phyloP scores from a whole-genome alignment of 92 coral and sea anemone genomes.

The Scolanthus callimorphus region DNA sequence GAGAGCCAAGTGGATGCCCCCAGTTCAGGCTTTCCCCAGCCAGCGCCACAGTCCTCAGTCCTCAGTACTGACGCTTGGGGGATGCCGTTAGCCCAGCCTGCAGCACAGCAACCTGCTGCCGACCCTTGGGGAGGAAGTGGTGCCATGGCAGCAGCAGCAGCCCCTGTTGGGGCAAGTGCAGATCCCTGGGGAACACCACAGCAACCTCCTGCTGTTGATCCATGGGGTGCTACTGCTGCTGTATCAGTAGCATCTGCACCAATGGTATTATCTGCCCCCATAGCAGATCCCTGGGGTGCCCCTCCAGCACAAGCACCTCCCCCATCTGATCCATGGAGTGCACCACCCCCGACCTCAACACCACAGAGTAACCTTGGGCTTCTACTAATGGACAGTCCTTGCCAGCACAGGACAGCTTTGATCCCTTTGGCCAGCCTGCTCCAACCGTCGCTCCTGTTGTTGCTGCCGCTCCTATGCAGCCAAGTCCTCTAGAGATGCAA shows the following conservation, averaged over 20 bases:
- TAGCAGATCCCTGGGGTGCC: constrained; percentile 58
- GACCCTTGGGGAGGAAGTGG: constrained; percentile 80
- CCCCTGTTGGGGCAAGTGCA: constrained; percentile 18
- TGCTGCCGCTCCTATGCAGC: constrained; percentile 13
- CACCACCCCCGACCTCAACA: constrained; percentile 27
- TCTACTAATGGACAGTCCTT: constrained; percentile 35
- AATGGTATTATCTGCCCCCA: constrained; percentile 24
- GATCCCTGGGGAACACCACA: constrained; percentile 76
- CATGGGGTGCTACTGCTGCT: constrained; percentile 40
- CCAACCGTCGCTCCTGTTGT: constrained; percentile 19
- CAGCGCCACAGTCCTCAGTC: constrained; percentile 31
- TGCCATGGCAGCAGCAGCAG: constrained; percentile 24
- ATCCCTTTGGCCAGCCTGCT: constrained; percentile 55
- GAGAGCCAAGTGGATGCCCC: constrained; percentile 59
- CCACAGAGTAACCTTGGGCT: constrained; percentile 72
- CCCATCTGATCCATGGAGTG: constrained; percentile 83
- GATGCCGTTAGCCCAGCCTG: constrained; percentile 22
- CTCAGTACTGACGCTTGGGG: constrained; percentile 75
- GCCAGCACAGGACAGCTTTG: constrained; percentile 14
- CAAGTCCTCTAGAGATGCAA: neutral
- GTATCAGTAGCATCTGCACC: constrained; percentile 33
- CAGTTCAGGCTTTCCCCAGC: constrained; percentile 23
- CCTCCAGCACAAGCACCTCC: constrained; percentile 53
- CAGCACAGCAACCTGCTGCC: constrained; percentile 23
- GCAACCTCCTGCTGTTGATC: constrained; percentile 32